Percentiles rank a stretch among this genome's conserved stretches.
phyloP scores from a whole-genome alignment of 2,113 vertebrate species.

The Sprattus sprattus region DNA sequence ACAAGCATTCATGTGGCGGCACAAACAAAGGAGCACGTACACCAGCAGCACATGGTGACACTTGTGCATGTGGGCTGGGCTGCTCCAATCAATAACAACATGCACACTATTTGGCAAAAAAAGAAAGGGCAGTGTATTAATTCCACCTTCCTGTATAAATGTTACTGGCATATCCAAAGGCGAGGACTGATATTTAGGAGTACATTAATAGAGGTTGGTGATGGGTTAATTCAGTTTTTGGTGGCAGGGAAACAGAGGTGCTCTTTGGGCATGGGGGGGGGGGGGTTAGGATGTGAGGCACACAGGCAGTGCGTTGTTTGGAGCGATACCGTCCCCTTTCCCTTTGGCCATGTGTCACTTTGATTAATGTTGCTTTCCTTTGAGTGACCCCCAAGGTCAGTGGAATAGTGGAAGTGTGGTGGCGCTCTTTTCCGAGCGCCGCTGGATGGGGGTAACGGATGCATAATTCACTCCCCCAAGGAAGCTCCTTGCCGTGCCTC shows the following conservation, averaged over 20 bases:
- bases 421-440: constrained; percentile 35
- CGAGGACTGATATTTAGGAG: constrained; percentile 70
- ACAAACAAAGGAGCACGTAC: neutral
- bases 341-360: constrained; percentile 60
- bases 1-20: neutral
- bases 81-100: constrained; percentile 51
- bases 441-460: constrained; percentile 55
- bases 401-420: constrained; percentile 63
- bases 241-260: constrained; percentile 43
- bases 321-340: constrained; percentile 40
- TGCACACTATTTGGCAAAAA: constrained; percentile 42
- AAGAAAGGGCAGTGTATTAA: constrained; percentile 52
- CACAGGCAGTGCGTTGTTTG: constrained; percentile 36
- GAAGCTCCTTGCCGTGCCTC: constrained; percentile 44
- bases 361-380: constrained; percentile 72
- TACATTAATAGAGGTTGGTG: constrained; percentile 65
- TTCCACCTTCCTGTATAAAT: constrained; percentile 59
- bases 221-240: constrained; percentile 67
- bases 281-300: constrained; percentile 15
- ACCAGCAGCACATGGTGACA: constrained; percentile 28
- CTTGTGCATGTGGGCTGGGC: neutral
- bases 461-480: constrained; percentile 62
- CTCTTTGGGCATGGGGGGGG: constrained; percentile 42
- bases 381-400: constrained; percentile 70
- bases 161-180: constrained; percentile 64